These are phyloP conservation scores for Microctenopoma lineatum DNA, from an alignment of 2,797 vertebrate genomes.

Conservation along the genomic window DNA sequence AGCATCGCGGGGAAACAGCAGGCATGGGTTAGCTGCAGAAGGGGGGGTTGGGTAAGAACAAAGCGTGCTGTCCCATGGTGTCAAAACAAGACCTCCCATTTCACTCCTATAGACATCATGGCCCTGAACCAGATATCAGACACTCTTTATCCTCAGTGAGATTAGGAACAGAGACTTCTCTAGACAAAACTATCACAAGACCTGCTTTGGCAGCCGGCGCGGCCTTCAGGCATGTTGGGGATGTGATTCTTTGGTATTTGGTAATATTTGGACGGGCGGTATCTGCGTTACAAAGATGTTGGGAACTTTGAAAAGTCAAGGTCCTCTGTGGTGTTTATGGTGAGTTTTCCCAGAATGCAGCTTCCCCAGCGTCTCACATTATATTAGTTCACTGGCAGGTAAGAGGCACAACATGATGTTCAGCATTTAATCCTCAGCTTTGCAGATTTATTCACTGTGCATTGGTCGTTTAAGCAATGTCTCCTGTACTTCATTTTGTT, in stretches of 20 bases:
- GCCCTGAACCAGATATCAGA: constrained; percentile 67
- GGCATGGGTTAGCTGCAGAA: constrained; percentile 46
- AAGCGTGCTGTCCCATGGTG: constrained; percentile 70
- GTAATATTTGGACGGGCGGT: constrained; percentile 6
- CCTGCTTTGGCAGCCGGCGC: constrained; percentile 31
- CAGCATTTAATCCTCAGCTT: too few species aligned
- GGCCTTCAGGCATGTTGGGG: constrained; percentile 12
- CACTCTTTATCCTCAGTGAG: constrained; percentile 42
- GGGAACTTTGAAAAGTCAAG: not conserved
- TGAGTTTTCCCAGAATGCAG: not conserved
- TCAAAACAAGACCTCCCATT: constrained; percentile 79
- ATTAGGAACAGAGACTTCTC: constrained; percentile 60
- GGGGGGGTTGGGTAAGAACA: constrained; percentile 79
- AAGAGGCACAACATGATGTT: too few species aligned
- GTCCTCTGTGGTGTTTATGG: not conserved
- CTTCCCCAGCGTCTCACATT: too few species aligned
- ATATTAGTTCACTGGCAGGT: not conserved
- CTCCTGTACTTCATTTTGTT: not conserved
- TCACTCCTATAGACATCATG: constrained; percentile 57
- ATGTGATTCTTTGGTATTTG: constrained; percentile 7
- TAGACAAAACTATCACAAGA: constrained; percentile 74
- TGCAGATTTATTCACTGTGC: not conserved
- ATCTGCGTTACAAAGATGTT: constrained; percentile 18
- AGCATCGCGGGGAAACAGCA: constrained; percentile 51
- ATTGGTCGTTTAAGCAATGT: too few species aligned